Base-by-base conservation (phyloP, 2,888 invertebrate genomes). In the Bedellia somnulentella region DNA sequence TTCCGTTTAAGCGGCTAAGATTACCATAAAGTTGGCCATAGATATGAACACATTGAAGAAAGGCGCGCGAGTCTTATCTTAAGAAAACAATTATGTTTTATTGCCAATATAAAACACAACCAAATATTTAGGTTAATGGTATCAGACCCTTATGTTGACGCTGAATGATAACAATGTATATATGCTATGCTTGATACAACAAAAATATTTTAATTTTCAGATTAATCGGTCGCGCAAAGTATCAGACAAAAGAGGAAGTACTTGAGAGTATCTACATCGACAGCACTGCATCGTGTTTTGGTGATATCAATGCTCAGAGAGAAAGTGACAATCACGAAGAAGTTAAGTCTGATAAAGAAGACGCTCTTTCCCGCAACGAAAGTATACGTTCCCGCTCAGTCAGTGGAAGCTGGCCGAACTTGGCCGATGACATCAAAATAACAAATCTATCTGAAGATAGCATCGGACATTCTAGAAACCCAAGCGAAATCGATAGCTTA, bases 401-500 rank as follows among this genome's bases (percentile, higher is more conserved):
- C 17, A 56, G 68, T 39, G 73, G 70, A 39, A 75, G 73, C 45
- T 76, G 73, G 73, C 70, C 71, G 8, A 75, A 73, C 37, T 52
- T 75, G 37, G 60, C 63, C 40, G 73, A 75, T 44, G 71, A 73
- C 38, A 42, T 50, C 27, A 73, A 71, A 46, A 66, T 54, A 38
- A 61, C 52, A 30, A 63, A 67, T 41, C 49, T 64, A 30, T 70
- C 71, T n/a, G 75, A 77, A 56, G 76, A 73, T 36, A 73, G 73
- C 37, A 63, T 75, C 32, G 62, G 67, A 3, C 70, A 70, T 42
- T 76, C 77, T 10, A 64, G 71, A 11, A 76, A 76, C 38, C 76
- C 71, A 21, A 78, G 77, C 44, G 79, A 79, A 56, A 75, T 78
- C 35, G 81, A 81, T 43, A 80, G 79, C 49, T 57, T 80, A 42